phyloP scores from a whole-genome alignment of 2,888 invertebrate genomes.

The Allolobophora icterica region DNA sequence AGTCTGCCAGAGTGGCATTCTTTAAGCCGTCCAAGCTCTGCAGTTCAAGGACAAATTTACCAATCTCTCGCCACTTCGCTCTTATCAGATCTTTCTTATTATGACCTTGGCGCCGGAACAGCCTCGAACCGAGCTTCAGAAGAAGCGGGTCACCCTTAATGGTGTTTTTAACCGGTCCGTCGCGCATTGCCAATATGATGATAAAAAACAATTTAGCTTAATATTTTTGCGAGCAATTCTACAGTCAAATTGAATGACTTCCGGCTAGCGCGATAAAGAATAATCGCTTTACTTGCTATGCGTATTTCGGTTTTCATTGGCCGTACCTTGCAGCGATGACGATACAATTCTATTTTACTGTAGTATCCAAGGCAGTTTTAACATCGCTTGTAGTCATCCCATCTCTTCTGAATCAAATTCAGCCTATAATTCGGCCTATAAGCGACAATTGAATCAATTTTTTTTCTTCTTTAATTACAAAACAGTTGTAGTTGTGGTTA shows the following conservation, averaged over 20 bases:
- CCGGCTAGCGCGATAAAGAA: too few species aligned
- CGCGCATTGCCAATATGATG: too few species aligned
- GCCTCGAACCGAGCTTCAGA: neutral
- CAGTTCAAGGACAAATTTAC: neutral
- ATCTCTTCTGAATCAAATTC: neutral
- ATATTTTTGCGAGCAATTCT: too few species aligned
- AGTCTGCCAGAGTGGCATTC: too few species aligned
- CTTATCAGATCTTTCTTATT: neutral
- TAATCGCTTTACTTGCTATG: too few species aligned
- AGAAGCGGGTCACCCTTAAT: neutral
- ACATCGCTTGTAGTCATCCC: conserved; percentile 27
- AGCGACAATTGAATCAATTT: neutral
- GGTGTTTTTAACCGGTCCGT: neutral
- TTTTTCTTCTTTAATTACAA: conserved; percentile 18
- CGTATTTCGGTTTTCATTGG: too few species aligned
- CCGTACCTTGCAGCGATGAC: too few species aligned
- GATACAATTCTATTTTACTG: neutral
- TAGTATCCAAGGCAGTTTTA: conserved; percentile 28
- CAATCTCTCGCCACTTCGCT: neutral
- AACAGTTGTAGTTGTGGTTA: conserved; percentile 14
- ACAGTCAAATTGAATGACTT: too few species aligned
- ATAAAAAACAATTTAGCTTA: too few species aligned
- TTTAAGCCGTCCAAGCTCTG: too few species aligned
- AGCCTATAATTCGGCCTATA: conserved; percentile 22
- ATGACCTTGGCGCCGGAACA: neutral